Base-by-base conservation (phyloP, 2,888 invertebrate genomes). In the Monoplex corrugatus region DNA sequence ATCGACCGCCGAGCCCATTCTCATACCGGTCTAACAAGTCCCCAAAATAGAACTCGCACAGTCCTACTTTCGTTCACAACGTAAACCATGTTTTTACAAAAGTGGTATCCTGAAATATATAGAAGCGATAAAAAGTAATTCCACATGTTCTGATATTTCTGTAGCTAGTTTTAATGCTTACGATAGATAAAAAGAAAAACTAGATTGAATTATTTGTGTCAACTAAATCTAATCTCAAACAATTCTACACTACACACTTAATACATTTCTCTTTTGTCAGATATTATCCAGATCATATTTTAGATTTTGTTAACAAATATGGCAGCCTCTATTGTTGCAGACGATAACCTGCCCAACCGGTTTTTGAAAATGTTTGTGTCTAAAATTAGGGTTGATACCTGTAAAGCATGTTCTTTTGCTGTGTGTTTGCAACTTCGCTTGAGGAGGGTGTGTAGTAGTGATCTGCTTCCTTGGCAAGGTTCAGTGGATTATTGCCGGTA, bases 11-110 rank as follows among this genome's bases (percentile, higher is more conserved):
- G 10, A 13, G n/a, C 83, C 35, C 35, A 6, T 16, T 83, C n/a
- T 50, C 45, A 87, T 87, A 87, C 87, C 87, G 87, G 87, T 87
- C 45, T 32, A 50, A 40, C 87, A 78, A 57, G 87, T 87, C 78
- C 45, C 44, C 78, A 87, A 87, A 80, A 80, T 87, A 87, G 87
- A 16, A 80, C 0, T 23, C 13, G 43, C 28, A 1, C 23, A 5
- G 35, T 19, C 43, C 75, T 44, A 44, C 35, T 50, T 72, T 87
- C 78, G 40, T 86, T 87, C 44, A 78, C 44, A 57, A 23, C n/a
- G 8, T 68, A n/a, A n/a, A n/a, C n/a, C n/a, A 28, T 23, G 68
- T 68, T 68, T n/a, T 68, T 68, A 28, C 68, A 68, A 68, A 68
- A 68, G 23, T n/a, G 28, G n/a, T 3, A 68, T n/a, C n/a, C n/a